Evolutionary conservation across 2,888 invertebrate genomes (phyloP).

Genomic region (Siphlonurus alternatus): DNA sequence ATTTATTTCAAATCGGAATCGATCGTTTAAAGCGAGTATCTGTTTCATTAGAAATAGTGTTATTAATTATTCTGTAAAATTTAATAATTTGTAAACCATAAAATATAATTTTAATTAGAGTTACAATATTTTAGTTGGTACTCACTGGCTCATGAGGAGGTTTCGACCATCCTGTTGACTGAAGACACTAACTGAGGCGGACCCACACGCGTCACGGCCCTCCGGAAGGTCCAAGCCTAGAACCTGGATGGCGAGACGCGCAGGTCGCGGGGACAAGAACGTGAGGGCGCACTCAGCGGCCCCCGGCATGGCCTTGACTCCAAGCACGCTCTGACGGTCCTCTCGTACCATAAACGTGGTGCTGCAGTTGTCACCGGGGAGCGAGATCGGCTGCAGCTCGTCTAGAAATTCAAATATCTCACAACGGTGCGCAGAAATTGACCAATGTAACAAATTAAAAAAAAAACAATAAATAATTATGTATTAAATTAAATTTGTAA

Average conservation of each 20-base stretch:
- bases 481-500: too few species aligned
- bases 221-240: background rate
- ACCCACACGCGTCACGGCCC: background rate
- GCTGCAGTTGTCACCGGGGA: background rate
- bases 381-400: background rate
- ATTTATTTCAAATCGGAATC: too few species aligned
- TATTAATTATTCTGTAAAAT: too few species aligned
- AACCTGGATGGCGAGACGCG: background rate
- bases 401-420: too few species aligned
- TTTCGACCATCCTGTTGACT: background rate
- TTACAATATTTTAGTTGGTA: too few species aligned
- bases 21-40: too few species aligned
- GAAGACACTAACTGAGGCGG: background rate
- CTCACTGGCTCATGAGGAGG: background rate
- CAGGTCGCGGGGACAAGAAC: background rate
- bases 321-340: background rate
- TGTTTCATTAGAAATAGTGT: too few species aligned
- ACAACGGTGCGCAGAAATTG: too few species aligned
- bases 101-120: too few species aligned
- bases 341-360: background rate
- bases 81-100: too few species aligned
- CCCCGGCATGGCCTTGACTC: background rate
- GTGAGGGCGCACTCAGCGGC: background rate
- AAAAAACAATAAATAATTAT: too few species aligned
- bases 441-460: too few species aligned